These are phyloP conservation scores for Heliothis peltigera DNA, from an alignment of 2,888 invertebrate species.

Conservation along the genomic window DNA sequence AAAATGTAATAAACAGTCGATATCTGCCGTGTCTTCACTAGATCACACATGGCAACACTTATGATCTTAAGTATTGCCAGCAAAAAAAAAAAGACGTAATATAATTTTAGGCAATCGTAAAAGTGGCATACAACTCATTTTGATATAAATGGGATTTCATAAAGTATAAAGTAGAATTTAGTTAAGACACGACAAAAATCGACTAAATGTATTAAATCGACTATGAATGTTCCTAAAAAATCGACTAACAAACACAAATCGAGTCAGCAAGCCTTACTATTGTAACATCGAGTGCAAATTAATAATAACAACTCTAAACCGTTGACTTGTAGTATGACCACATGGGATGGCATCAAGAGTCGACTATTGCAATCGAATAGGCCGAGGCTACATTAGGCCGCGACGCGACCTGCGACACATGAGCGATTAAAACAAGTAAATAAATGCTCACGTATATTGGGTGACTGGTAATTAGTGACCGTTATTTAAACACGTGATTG, in stretches of 20 bases:
- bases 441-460: too few species aligned
- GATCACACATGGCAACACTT: slow-evolving; percentile 9
- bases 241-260: slow-evolving; percentile 34
- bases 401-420: too few species aligned
- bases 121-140: too few species aligned
- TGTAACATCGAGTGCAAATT: slow-evolving; percentile 46
- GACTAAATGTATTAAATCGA: slow-evolving; percentile 33
- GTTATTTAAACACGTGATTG: too few species aligned
- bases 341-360: slow-evolving; percentile 20
- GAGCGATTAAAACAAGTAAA: too few species aligned
- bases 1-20: slow-evolving; percentile 36
- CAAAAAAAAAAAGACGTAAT: not conserved
- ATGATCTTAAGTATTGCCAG: not conserved
- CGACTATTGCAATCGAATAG: slow-evolving; percentile 14
- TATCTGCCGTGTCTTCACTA: slow-evolving; percentile 8
- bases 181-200: slow-evolving; percentile 15
- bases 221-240: slow-evolving; percentile 47
- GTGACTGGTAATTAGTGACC: too few species aligned
- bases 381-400: too few species aligned
- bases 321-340: slow-evolving; percentile 34
- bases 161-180: not conserved
- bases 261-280: slow-evolving; percentile 40
- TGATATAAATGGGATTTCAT: too few species aligned
- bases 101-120: too few species aligned
- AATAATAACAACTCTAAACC: slow-evolving; percentile 28